These are phyloP conservation scores for Drosophila paranaensis DNA, from an alignment of 2,888 invertebrate species.

Conservation along the genomic window DNA sequence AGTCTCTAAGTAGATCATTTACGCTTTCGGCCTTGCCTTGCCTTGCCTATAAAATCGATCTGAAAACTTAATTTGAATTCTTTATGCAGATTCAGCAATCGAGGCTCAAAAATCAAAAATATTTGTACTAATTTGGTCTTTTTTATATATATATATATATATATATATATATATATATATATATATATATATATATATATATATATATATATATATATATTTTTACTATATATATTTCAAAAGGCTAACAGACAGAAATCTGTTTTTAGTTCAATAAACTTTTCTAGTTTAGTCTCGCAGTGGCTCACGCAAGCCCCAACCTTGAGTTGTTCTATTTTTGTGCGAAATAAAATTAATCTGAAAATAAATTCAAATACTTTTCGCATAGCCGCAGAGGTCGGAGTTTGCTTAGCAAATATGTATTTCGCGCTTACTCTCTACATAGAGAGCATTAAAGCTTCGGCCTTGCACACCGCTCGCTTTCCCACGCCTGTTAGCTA, in stretches of 20 bases:
- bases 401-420: neutral
- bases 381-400: neutral
- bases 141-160: too few relatives aligned
- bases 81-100: neutral
- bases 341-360: neutral
- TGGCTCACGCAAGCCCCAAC: neutral
- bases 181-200: too few relatives aligned
- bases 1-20: neutral
- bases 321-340: neutral
- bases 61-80: neutral
- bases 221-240: neutral
- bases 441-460: constrained; percentile 22
- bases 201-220: too few relatives aligned
- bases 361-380: neutral
- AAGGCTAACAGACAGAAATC: neutral
- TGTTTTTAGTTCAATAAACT: neutral
- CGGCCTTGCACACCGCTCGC: constrained; percentile 37
- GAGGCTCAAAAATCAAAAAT: neutral
- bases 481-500: constrained; percentile 48
- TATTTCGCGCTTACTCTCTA: neutral
- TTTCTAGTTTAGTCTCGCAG: neutral
- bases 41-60: neutral
- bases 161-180: too few relatives aligned
- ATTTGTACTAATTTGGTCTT: neutral
- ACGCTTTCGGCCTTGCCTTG: neutral